A percentile compares a stretch with the other conserved stretches of the same genome.
Conservation (phyloP, 2,797 vertebrate species). For the Enteromius thamalakanensis region DNA sequence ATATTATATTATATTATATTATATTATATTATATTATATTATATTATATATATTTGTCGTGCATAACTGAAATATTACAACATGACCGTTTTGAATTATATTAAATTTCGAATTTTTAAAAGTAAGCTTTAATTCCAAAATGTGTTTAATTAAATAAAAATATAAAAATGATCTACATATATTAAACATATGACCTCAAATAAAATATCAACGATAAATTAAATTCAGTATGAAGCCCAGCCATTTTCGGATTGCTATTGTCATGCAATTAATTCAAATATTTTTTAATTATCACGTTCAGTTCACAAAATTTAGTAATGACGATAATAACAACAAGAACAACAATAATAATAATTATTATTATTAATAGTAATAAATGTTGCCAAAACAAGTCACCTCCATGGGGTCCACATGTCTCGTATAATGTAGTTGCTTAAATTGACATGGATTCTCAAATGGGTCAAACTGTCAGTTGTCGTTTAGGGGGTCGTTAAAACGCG, state of each 20-base stretch:
- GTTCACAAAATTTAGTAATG: neutral
- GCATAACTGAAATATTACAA: neutral
- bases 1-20: no score
- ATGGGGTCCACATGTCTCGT: constrained; percentile 5
- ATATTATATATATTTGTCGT: no score
- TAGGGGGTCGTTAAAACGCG: constrained; percentile 86
- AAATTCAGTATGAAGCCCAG: neutral
- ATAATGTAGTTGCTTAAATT: constrained; percentile 71
- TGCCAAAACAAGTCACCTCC: constrained; percentile 41
- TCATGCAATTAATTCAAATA: neutral
- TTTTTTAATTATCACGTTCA: neutral
- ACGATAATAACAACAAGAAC: neutral
- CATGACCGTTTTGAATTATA: neutral
- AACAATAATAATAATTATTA: neutral
- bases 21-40: no score
- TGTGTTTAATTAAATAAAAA: neutral
- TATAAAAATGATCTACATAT: neutral
- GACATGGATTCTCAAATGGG: constrained; percentile 88
- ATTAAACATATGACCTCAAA: neutral
- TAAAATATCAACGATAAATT: neutral
- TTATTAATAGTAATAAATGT: constrained; percentile 31
- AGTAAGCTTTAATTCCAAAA: neutral
- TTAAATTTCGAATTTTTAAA: neutral
- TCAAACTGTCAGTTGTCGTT: constrained; percentile 90
- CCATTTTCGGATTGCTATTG: neutral